Base-by-base conservation (phyloP, 2,113 vertebrate species). In the Megaptera novaeangliae region DNA sequence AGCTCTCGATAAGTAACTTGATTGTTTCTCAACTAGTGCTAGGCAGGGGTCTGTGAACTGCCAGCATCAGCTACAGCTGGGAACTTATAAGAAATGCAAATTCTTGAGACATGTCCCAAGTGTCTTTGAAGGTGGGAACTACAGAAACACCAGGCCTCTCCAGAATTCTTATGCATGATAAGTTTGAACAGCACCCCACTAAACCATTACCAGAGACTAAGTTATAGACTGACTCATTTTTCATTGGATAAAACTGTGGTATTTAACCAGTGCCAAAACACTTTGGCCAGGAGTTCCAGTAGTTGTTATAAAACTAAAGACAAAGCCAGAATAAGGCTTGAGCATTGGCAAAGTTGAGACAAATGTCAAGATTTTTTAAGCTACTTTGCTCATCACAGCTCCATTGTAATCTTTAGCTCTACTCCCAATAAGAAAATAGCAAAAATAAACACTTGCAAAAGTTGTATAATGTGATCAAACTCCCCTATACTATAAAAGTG, bases 201-300 rank as follows among this genome's bases (percentile, higher is more conserved):
- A 78, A 90, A 77, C 5, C 64, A 88, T 86, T 93, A 82, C 41
- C 74, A 86, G 88, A n/a, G 46, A 41, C 41, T 59, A 75, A 69
- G 61, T 83, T 92, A 84, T 66, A 94, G 55, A 91, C 59, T 57
- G 83, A 96, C 41, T 92, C 63, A 94, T 82, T 66, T 89, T 89
- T 80, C 20, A 87, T 89, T 81, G 69, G 87, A 81, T 81, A 93
- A 95, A 97, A 88, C 72, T 94, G 39, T 88, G 46, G 21, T 93
- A 82, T 97, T 94, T 82, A 93, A 95, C 27, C 11, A 92, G 13
- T 72, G 75, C 84, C 96, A 91, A 93, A 88, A 44, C 27, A 88
- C 39, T 64, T 74, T 84, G 64, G 17, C n/a, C 34, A 57, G 49
- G 34, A 25, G 5, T 36, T 91, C 27, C 13, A 21, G 8, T 68